These are phyloP conservation scores for Albula glossodonta DNA, from an alignment of 2,113 vertebrate genomes.

Conservation along the genomic window DNA sequence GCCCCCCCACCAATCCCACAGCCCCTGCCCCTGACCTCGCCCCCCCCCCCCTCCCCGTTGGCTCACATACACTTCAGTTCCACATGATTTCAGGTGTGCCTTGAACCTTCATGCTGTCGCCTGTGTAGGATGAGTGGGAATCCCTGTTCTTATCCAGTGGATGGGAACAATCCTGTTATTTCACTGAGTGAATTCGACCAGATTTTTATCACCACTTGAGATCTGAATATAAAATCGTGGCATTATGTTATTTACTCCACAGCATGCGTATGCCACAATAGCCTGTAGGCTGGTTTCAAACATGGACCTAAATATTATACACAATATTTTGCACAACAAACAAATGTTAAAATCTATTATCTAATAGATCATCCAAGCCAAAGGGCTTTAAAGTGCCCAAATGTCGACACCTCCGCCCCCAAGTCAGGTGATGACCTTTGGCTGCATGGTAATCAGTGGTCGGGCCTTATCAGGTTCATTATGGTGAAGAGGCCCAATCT, in stretches of 20 bases:
- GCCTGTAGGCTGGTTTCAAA: no score
- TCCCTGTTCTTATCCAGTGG: not conserved
- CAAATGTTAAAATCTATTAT: no score
- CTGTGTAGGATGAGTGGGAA: not conserved
- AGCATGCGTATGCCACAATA: no score
- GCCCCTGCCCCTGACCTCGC: slow-evolving; percentile 18
- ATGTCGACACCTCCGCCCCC: not conserved
- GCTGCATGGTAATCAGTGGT: not conserved
- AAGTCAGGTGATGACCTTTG: not conserved
- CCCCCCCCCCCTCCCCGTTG: slow-evolving; percentile 32
- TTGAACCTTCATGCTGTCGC: not conserved
- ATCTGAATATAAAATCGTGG: not conserved
- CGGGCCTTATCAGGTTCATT: not conserved
- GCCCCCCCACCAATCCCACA: slow-evolving; percentile 43
- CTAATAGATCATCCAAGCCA: no score
- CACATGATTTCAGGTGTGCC: not conserved
- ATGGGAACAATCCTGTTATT: not conserved
- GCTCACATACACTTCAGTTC: not conserved
- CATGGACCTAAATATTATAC: no score
- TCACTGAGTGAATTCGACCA: no score
- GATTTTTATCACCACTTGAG: not conserved
- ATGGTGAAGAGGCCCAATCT: not conserved
- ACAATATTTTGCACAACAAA: no score
- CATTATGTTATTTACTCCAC: not conserved
- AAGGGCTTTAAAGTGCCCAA: not conserved